Percentiles rank a stretch among this genome's conserved stretches.
These are phyloP conservation scores for Ophonus ardosiacus DNA, from an alignment of 2,888 invertebrate genomes.

Conservation along the genomic window DNA sequence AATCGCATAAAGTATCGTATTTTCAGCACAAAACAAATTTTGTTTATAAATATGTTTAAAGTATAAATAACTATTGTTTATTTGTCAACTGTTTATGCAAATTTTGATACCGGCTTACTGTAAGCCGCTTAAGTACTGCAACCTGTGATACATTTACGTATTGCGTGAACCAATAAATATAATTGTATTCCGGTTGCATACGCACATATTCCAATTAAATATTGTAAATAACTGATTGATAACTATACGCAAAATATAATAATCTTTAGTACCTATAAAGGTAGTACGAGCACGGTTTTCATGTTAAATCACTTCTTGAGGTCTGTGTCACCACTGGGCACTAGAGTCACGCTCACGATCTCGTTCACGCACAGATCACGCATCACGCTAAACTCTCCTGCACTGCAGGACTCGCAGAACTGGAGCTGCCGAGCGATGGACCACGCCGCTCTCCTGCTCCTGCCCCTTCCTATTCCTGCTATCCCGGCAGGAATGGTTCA, in stretches of 20 bases:
- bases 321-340: not conserved
- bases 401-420: constrained; percentile 36
- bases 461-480: not conserved
- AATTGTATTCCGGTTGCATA: no score
- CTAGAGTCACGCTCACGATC: constrained; percentile 30
- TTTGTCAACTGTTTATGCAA: no score
- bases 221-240: no score
- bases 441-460: constrained; percentile 38
- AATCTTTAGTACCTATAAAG: not conserved
- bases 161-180: no score
- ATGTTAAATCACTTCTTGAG: not conserved
- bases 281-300: not conserved
- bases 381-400: constrained; percentile 24
- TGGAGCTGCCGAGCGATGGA: constrained; percentile 41
- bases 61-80: no score
- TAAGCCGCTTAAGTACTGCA: no score
- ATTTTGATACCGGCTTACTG: no score
- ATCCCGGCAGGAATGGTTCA: constrained; percentile 45
- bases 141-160: no score
- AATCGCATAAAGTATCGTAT: not conserved
- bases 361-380: constrained; percentile 35
- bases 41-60: no score
- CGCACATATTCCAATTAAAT: no score
- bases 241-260: no score
- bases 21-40: not conserved